These are phyloP conservation scores for Lytechinus variegatus DNA, from an alignment of 35 echinoderm and acorn worm species.

Conservation along the genomic window DNA sequence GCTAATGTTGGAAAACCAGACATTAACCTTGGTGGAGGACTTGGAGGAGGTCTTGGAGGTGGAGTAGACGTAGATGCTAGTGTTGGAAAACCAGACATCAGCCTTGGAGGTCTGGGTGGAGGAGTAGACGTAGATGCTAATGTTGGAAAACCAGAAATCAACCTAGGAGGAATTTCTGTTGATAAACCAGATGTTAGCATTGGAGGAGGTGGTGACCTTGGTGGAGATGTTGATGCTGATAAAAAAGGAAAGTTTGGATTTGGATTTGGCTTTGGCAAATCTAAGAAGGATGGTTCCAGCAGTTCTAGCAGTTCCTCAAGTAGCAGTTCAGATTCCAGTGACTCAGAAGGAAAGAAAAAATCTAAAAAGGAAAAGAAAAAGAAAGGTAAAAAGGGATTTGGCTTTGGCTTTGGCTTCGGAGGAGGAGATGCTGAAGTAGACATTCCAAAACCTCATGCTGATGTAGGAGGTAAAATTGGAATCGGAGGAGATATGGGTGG, in stretches of 20 bases:
- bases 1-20: background rate
- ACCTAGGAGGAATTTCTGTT: background rate
- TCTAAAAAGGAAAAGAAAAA: slow-evolving; percentile 59
- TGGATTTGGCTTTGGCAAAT: slow-evolving; percentile 77
- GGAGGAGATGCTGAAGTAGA: slow-evolving; percentile 51
- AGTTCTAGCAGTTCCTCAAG: slow-evolving; percentile 52
- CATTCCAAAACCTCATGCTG: slow-evolving; percentile 30
- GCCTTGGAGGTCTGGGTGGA: background rate
- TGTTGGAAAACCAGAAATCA: background rate
- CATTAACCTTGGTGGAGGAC: background rate
- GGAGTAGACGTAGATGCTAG: background rate
- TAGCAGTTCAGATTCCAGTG: slow-evolving; percentile 33
- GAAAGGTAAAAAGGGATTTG: slow-evolving; percentile 67
- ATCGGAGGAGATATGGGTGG: slow-evolving; percentile 31
- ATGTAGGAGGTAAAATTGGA: background rate
- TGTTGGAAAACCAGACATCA: background rate
- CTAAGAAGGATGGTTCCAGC: slow-evolving; percentile 50
- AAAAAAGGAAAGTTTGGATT: slow-evolving; percentile 67
- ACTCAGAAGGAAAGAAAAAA: slow-evolving; percentile 55
- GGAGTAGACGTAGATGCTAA: background rate
- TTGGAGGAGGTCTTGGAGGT: background rate
- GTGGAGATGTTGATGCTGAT: slow-evolving; percentile 49
- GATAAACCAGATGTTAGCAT: background rate
- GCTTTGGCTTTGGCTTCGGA: slow-evolving; percentile 80
- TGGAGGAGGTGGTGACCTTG: slow-evolving; percentile 40